Percentiles rank a stretch among this genome's conserved stretches.
These are phyloP conservation scores for Petroica traversi DNA, from an alignment of 2,113 vertebrate genomes.

Conservation along the genomic window DNA sequence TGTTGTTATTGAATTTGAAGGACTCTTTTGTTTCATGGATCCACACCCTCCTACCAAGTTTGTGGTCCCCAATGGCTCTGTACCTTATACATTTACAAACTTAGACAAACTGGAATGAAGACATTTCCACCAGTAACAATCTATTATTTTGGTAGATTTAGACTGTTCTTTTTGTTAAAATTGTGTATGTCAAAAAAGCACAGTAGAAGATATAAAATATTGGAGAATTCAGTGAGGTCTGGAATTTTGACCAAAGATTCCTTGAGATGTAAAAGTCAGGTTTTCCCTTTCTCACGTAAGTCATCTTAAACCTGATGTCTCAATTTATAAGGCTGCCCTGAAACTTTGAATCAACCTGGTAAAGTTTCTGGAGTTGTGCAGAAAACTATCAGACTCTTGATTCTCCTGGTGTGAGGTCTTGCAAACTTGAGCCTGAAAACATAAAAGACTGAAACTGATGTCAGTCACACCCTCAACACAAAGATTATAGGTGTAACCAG, in stretches of 20 bases:
- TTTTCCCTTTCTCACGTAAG: not conserved
- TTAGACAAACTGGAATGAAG: not conserved
- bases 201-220: not conserved
- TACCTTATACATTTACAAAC: not conserved
- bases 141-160: not conserved
- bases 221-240: not conserved
- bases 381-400: not conserved
- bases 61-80: not conserved
- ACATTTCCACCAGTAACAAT: not conserved
- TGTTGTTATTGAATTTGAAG: constrained; percentile 41
- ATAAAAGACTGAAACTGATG: constrained; percentile 3
- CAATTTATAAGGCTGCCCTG: not conserved
- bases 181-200: not conserved
- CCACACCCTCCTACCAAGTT: not conserved
- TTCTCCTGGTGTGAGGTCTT: not conserved
- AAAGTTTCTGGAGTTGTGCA: not conserved
- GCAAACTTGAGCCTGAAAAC: constrained; percentile 22
- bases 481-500: constrained; percentile 48
- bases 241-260: not conserved
- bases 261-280: not conserved
- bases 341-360: not conserved
- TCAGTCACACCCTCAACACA: constrained; percentile 26
- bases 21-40: constrained; percentile 11
- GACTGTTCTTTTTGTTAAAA: not conserved
- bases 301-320: not conserved